Conservation (phyloP, 2,113 vertebrate genomes). For the Zosterops japonicus region DNA sequence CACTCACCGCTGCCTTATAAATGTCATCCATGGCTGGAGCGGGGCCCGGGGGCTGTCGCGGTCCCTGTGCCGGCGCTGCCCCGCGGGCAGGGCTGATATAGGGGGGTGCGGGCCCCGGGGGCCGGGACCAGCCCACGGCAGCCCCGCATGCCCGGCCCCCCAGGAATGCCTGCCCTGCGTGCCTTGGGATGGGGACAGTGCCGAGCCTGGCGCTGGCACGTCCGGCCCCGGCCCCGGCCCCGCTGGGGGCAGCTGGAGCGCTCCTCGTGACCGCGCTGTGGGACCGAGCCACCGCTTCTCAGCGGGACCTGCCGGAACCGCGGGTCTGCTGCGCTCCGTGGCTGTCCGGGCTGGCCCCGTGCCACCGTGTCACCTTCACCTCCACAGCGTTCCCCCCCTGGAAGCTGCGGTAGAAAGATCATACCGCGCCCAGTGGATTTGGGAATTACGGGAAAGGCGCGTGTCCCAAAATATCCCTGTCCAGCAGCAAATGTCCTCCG, state of each 20-base stretch:
- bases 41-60: neutral
- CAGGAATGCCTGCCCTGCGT: neutral
- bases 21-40: constrained; percentile 81
- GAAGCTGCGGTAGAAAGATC: neutral
- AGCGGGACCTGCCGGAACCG: neutral
- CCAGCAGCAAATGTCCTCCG: neutral
- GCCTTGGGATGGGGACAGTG: neutral
- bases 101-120: neutral
- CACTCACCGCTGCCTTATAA: constrained; percentile 86
- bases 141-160: neutral
- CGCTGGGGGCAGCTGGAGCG: neutral
- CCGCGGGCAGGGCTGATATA: constrained; percentile 42
- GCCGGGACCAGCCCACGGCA: neutral
- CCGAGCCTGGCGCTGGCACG: neutral
- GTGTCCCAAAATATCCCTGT: neutral
- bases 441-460: neutral
- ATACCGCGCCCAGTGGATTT: neutral
- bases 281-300: neutral
- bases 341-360: neutral
- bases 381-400: neutral
- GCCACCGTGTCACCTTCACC: neutral
- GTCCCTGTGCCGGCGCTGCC: constrained; percentile 33
- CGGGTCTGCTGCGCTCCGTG: neutral
- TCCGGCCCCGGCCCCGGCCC: neutral
- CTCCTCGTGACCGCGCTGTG: neutral